Percentiles rank a stretch among this genome's conserved stretches.
Conservation (phyloP, 2,888 invertebrate species). For the Noctua janthina region DNA sequence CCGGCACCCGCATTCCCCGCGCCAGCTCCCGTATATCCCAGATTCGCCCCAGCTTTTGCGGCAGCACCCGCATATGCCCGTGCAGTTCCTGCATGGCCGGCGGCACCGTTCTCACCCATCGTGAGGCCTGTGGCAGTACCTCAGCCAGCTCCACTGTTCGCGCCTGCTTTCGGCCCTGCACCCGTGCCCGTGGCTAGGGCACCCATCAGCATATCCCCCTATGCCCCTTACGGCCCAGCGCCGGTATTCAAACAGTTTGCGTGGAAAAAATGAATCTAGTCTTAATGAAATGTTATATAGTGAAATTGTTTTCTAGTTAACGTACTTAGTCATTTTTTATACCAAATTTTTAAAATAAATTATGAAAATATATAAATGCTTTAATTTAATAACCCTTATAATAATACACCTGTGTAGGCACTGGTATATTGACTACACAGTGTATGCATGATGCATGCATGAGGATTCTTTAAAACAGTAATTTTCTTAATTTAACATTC, state of each 20-base stretch:
- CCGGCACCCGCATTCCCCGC: slow-evolving; percentile 63
- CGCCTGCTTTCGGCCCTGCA: slow-evolving; percentile 73
- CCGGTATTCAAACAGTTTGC: slow-evolving; percentile 79
- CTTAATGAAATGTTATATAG: slow-evolving; percentile 65
- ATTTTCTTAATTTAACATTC: neutral
- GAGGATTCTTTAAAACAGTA: neutral
- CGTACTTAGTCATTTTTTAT: slow-evolving; percentile 68
- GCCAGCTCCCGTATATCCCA: slow-evolving; percentile 61
- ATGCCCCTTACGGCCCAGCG: slow-evolving; percentile 75
- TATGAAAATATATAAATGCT: slow-evolving; percentile 43
- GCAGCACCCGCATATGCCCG: slow-evolving; percentile 70
- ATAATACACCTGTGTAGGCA: too few relatives aligned
- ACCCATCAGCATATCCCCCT: slow-evolving; percentile 73
- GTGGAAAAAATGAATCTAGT: slow-evolving; percentile 86
- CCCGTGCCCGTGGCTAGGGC: slow-evolving; percentile 76
- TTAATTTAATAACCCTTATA: slow-evolving; percentile 22
- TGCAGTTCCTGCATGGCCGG: slow-evolving; percentile 62
- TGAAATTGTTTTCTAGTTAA: slow-evolving; percentile 67
- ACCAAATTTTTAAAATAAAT: slow-evolving; percentile 77
- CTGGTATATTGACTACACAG: too few relatives aligned
- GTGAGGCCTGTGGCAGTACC: slow-evolving; percentile 72
- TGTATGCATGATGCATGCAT: neutral
- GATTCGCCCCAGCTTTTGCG: slow-evolving; percentile 57
- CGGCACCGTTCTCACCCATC: slow-evolving; percentile 78
- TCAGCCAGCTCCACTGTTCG: slow-evolving; percentile 70